Evolutionary conservation across 2,113 vertebrate species (phyloP), one percentile per base, ranked within the genome.

Genomic region (Nematolebias whitei): DNA sequence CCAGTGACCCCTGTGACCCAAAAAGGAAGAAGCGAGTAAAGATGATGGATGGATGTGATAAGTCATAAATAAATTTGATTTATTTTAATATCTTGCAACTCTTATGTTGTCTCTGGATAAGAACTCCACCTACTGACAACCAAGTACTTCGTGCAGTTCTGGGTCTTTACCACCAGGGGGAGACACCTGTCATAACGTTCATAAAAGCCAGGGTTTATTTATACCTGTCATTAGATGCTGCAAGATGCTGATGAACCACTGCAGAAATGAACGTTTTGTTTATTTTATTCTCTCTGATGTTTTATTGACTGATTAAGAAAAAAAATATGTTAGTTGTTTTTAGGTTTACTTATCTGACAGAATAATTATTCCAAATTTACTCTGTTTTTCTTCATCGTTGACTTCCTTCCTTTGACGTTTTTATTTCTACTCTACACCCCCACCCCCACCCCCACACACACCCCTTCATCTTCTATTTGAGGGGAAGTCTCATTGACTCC

Each of bases 121-220:
- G 32, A 35, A 35, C 5, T 35, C 32, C 9, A 35, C 10, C 32
- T 29, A 29, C 26, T 29, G 3, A 35, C 5, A 8, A 5, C 32
- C 32, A 35, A 35, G 32, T 8, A 35, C 32, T 35, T 4, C 32
- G 1, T 85, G 72, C 63, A 61, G 47, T 81, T n/a, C 66, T 16
- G 52, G 2, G 4, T 15, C 11, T 40, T 48, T 15, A 10, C 84
- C 89, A 87, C 88, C 23, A 86, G 87, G 78, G 79, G 85, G 87
- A 29, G 78, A 83, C 83, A 75, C 76, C 41, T 63, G 50, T 39
- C 40, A 56, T 39, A 26, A 20, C 59, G 50, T 78, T 70, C 49
- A 53, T 39, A 44, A 39, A 44, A 64, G 29, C 3, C 19, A 6
- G 55, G 39, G 71, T 83, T 78, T 78, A 73, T 83, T 78, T 78